Conservation (phyloP, 2,113 vertebrate genomes). For the Oreochromis tanganicae region DNA sequence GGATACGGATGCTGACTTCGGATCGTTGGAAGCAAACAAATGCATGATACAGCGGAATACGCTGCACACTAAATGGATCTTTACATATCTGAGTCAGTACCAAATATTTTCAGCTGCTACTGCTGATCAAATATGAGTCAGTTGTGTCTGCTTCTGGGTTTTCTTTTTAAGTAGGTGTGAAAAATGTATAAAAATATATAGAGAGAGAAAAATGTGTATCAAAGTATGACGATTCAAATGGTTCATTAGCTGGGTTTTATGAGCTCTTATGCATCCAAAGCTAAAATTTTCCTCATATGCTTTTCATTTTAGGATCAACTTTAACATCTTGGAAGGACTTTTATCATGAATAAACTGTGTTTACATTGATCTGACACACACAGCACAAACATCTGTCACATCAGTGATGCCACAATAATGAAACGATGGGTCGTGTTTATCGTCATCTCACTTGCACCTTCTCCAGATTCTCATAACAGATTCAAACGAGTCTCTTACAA, state of each 20-base stretch:
- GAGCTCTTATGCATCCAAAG: background rate
- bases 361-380: background rate
- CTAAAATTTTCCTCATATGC: fast-evolving
- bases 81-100: background rate
- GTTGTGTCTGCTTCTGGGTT: fast-evolving
- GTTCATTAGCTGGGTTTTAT: background rate
- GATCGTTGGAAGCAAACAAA: background rate
- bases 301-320: background rate
- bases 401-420: background rate
- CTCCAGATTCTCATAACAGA: background rate
- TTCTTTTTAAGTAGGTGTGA: background rate
- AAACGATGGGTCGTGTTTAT: background rate
- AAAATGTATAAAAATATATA: background rate
- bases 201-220: background rate
- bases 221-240: background rate
- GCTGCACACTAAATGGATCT: background rate
- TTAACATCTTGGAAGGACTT: background rate
- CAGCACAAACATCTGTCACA: background rate
- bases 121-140: background rate
- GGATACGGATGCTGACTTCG: background rate
- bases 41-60: fast-evolving
- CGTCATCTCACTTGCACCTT: background rate
- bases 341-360: background rate
- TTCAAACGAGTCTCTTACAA: background rate
- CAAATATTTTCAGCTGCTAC: background rate